These are phyloP conservation scores for Caenorhabditis panamensis DNA, from an alignment of 2,888 invertebrate genomes.

Conservation along the genomic window DNA sequence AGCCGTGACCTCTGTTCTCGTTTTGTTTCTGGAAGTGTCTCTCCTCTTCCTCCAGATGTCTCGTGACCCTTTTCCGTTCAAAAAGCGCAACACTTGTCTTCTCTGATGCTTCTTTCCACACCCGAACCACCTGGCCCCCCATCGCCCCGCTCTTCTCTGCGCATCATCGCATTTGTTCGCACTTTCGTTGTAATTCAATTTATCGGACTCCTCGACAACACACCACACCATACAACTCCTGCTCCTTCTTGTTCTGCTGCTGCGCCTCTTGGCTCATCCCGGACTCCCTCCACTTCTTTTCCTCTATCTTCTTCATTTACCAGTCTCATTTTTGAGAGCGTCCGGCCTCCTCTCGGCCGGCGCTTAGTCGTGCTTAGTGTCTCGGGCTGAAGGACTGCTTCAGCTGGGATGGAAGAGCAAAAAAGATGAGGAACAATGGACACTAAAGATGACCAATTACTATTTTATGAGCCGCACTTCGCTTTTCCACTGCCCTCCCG, in stretches of 20 bases:
- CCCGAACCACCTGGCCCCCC: conserved; percentile 8
- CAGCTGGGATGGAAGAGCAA: not conserved
- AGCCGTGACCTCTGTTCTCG: not conserved
- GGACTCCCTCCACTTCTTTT: not conserved
- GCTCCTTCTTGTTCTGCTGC: conserved; percentile 4
- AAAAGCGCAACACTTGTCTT: conserved; percentile 14
- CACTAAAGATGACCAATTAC: conserved; percentile 45
- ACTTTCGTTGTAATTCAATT: conserved; percentile 55
- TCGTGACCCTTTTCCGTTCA: not conserved
- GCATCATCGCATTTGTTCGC: conserved; percentile 58
- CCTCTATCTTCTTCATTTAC: conserved; percentile 22
- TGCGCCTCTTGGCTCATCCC: conserved; percentile 13
- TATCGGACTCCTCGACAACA: conserved; percentile 30
- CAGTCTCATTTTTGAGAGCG: conserved; percentile 19
- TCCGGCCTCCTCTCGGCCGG: not conserved
- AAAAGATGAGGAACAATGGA: conserved; percentile 26
- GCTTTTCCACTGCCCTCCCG: not conserved
- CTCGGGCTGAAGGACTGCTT: not conserved
- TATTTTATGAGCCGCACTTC: conserved; percentile 51
- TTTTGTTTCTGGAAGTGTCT: not conserved
- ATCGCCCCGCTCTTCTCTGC: conserved; percentile 20
- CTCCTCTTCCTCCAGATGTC: not conserved
- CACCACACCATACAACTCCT: conserved; percentile 25
- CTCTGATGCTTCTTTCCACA: no score
- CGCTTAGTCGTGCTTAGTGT: conserved; percentile 3